A percentile compares a stretch with the other conserved stretches of the same genome.
These are phyloP conservation scores for Apamea sordens DNA, from an alignment of 2,888 invertebrate genomes.

Conservation along the genomic window DNA sequence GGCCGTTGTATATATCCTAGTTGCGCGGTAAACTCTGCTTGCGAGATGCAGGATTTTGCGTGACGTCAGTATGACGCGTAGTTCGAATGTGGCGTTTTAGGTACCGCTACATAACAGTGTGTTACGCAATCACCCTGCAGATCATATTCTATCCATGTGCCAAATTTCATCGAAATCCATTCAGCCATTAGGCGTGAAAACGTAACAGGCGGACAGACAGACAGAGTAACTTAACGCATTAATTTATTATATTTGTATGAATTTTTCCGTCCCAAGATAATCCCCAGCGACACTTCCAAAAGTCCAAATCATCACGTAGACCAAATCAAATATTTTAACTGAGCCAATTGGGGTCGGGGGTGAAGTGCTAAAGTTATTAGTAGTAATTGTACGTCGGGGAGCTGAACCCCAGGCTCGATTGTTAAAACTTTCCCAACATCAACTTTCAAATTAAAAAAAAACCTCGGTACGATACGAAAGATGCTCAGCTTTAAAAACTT, in stretches of 20 bases:
- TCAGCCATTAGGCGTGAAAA: neutral
- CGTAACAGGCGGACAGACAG: no score
- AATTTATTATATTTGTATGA: neutral
- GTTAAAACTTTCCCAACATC: slow-evolving; percentile 63
- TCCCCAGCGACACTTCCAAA: slow-evolving; percentile 1
- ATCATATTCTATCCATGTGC: no score
- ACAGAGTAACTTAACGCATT: neutral
- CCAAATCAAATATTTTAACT: slow-evolving; percentile 60
- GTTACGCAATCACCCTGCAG: neutral
- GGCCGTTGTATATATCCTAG: no score
- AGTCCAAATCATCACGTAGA: slow-evolving; percentile 32
- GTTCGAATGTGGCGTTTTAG: no score
- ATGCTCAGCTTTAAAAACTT: slow-evolving; percentile 49
- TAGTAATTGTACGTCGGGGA: slow-evolving; percentile 57
- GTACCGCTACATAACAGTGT: no score
- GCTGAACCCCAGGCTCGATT: slow-evolving; percentile 50
- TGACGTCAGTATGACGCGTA: no score
- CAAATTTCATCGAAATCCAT: neutral
- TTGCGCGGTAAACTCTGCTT: no score
- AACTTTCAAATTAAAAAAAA: slow-evolving; percentile 61
- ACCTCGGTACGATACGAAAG: slow-evolving; percentile 34
- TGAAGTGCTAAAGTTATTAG: slow-evolving; percentile 65
- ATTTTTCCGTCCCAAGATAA: slow-evolving; percentile 6
- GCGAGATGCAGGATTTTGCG: no score
- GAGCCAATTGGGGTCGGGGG: slow-evolving; percentile 41